These are phyloP conservation scores for Exephanes ischioxanthus DNA, from an alignment of 2,888 invertebrate genomes.

Conservation along the genomic window DNA sequence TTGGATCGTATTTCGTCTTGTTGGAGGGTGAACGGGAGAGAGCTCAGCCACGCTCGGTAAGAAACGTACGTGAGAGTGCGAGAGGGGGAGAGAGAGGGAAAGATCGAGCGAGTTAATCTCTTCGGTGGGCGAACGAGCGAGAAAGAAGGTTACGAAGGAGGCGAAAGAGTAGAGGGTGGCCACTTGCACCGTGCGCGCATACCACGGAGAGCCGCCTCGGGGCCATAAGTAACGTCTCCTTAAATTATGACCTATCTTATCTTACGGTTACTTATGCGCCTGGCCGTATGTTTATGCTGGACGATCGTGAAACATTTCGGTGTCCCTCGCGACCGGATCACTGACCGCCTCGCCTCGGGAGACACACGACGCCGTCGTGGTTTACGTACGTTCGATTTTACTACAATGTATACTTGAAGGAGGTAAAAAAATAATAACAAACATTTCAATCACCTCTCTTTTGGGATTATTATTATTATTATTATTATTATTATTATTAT, in stretches of 20 bases:
- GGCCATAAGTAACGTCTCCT: conserved; percentile 78
- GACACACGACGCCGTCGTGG: conserved; percentile 7
- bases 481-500: not conserved
- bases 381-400: not conserved
- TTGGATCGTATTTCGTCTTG: conserved; percentile 75
- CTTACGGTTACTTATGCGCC: conserved; percentile 78
- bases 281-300: conserved; percentile 77
- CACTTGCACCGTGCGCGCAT: conserved; percentile 64
- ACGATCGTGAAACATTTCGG: conserved; percentile 79
- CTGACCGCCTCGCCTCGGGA: conserved; percentile 70
- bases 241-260: conserved; percentile 82
- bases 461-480: not conserved
- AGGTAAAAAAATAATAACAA: conserved; percentile 4
- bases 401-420: not conserved
- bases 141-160: conserved; percentile 33
- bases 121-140: conserved; percentile 22
- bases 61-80: conserved; percentile 11
- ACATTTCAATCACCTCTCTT: not conserved
- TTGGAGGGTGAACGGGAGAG: conserved; percentile 64
- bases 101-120: conserved; percentile 23
- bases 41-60: conserved; percentile 1
- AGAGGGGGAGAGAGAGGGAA: not conserved
- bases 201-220: conserved; percentile 64
- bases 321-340: conserved; percentile 78
- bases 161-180: conserved; percentile 50